Percentiles rank a stretch among this genome's conserved stretches.
phyloP scores from a whole-genome alignment of 1,140 invertebrate genomes.

The Ladona fulva region DNA sequence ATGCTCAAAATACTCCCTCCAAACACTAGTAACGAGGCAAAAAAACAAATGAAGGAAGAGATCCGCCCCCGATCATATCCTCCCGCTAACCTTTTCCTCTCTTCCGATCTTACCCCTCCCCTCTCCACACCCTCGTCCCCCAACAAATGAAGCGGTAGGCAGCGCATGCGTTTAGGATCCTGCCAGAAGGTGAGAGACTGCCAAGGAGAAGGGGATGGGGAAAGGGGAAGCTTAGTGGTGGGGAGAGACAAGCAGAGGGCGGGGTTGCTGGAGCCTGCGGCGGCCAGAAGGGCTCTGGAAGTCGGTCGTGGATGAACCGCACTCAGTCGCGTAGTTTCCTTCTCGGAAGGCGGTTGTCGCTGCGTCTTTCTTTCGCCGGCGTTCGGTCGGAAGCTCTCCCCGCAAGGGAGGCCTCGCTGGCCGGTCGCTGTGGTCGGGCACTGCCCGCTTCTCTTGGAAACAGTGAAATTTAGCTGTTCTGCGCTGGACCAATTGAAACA shows the following conservation, averaged over 20 bases:
- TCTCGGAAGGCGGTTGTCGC: neutral
- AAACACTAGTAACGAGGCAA: no score
- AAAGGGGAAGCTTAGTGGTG: neutral
- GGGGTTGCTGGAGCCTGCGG: neutral
- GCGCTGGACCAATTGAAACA: no score
- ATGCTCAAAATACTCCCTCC: no score
- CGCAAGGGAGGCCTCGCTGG: neutral
- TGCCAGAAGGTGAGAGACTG: neutral
- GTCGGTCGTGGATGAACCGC: neutral
- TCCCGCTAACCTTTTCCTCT: no score
- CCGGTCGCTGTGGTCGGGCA: neutral
- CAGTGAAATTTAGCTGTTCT: neutral
- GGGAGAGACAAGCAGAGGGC: neutral
- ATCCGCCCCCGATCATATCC: no score
- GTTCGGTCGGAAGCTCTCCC: constrained; percentile 1
- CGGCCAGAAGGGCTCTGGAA: constrained; percentile 1
- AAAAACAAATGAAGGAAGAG: no score
- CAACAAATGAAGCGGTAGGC: no score
- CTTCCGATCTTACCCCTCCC: no score
- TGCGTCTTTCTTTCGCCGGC: neutral
- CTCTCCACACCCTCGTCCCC: no score
- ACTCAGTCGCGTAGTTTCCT: neutral
- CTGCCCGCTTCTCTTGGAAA: neutral
- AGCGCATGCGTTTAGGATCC: no score
- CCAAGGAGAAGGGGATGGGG: neutral